Percentiles rank a stretch among this genome's conserved stretches.
phyloP scores from a whole-genome alignment of 2,113 vertebrate genomes.

The Serilophus lunatus region DNA sequence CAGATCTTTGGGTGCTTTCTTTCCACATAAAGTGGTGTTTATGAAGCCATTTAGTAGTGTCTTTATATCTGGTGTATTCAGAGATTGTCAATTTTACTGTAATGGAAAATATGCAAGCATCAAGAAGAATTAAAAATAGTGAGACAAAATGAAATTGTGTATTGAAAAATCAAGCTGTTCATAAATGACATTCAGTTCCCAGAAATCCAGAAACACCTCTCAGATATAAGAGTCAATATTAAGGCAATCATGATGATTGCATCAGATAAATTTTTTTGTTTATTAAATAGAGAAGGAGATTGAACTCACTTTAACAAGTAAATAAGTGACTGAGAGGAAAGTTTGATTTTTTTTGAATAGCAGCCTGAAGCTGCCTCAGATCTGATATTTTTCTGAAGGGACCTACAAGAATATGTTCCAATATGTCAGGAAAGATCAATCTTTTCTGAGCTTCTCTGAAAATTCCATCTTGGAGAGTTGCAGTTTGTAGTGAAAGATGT shows the following conservation, averaged over 20 bases:
- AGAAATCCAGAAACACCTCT: constrained; percentile 16
- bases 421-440: neutral
- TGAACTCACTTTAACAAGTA: neutral
- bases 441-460: neutral
- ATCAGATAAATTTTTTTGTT: neutral
- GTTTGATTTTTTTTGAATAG: neutral
- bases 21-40: neutral
- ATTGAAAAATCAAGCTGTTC: constrained; percentile 32
- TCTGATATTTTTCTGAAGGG: neutral
- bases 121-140: constrained; percentile 32
- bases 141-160: neutral
- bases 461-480: neutral
- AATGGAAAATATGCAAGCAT: constrained; percentile 23
- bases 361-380: neutral
- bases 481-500: neutral
- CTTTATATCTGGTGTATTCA: neutral
- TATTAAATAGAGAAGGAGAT: neutral
- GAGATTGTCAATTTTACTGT: neutral
- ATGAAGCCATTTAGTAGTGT: neutral
- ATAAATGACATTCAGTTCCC: neutral
- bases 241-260: neutral
- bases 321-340: neutral
- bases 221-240: constrained; percentile 13
- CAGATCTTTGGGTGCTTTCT: neutral
- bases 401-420: neutral